Base-by-base conservation (phyloP, 1,140 invertebrate genomes). In the Heliconius hewitsoni region DNA sequence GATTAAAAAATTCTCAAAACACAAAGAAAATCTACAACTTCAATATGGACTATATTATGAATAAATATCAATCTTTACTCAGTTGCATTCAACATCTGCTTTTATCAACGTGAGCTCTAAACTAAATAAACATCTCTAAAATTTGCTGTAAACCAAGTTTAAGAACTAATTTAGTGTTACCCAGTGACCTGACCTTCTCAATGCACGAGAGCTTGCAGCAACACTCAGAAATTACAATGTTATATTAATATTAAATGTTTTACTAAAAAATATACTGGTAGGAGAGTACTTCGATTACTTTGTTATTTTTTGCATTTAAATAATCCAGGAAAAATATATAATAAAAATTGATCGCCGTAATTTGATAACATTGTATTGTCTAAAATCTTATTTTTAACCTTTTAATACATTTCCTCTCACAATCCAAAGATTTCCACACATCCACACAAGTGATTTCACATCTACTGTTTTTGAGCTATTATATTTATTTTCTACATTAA, bases 221-320 rank as follows among this genome's bases (percentile, higher is more conserved):
- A 16, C 13, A 66, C 60, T 16, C n/a, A 3, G n/a, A 46, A 46
- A 46, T 66, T 66, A 66, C 60, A 30, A 57, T 57, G 55, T 66
- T 27, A 30, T 6, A 30, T 66, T 23, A n/a, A 30, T 30, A 6
- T 66, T 30, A 30, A 66, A 66, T 13, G 60, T 30, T 66, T 66
- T 66, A 66, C 55, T 23, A 3, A 23, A 3, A 66, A 66, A 66
- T 11, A 66, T 66, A 30, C n/a, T 52, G 0, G 16, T 19, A 23
- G 23, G 55, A 66, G 23, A 18, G 34, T 2, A 30, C 23, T 27
- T 66, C 9, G 3, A 30, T 30, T 66, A 66, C 0, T 13, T 66
- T 23, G 60, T 66, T 66, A 27, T 60, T 66, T 27, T 66, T 66
- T 66, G n/a, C 2, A 66, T 66, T 66, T 9, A 66, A 66, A 66